Percentiles rank a stretch among this genome's conserved stretches.
Evolutionary conservation across 2,888 invertebrate species (phyloP).

Genomic region (Habrosyne pyritoides): DNA sequence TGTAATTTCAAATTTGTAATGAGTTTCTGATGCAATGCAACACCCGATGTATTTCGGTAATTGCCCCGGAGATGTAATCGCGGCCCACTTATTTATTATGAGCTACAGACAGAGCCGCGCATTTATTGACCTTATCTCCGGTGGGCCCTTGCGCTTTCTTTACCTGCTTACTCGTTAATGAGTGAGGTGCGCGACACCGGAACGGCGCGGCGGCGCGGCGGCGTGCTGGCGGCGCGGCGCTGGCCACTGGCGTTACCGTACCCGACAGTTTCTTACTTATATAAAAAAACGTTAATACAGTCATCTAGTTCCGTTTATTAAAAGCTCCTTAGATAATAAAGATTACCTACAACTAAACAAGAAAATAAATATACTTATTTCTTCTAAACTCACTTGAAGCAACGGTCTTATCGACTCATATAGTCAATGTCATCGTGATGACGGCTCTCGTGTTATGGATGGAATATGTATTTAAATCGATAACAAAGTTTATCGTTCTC

Average conservation of each 20-base stretch:
- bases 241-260: too few relatives aligned
- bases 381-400: too few relatives aligned
- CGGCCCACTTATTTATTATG: constrained; percentile 72
- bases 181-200: constrained; percentile 60
- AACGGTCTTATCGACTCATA: too few relatives aligned
- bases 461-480: neutral
- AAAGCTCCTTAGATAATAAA: too few relatives aligned
- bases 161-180: constrained; percentile 65
- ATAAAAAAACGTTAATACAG: neutral
- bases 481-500: neutral
- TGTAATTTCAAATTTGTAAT: constrained; percentile 42
- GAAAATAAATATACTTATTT: too few relatives aligned
- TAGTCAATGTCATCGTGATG: too few relatives aligned
- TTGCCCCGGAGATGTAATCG: constrained; percentile 65
- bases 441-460: too few relatives aligned
- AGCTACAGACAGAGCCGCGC: constrained; percentile 59
- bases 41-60: constrained; percentile 65
- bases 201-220: constrained; percentile 59
- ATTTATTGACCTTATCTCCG: constrained; percentile 81
- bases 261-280: too few relatives aligned
- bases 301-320: neutral
- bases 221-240: neutral
- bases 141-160: constrained; percentile 68
- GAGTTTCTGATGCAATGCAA: constrained; percentile 52
- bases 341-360: too few relatives aligned